phyloP scores from a whole-genome alignment of 1,140 invertebrate species.

The Diprion similis region DNA sequence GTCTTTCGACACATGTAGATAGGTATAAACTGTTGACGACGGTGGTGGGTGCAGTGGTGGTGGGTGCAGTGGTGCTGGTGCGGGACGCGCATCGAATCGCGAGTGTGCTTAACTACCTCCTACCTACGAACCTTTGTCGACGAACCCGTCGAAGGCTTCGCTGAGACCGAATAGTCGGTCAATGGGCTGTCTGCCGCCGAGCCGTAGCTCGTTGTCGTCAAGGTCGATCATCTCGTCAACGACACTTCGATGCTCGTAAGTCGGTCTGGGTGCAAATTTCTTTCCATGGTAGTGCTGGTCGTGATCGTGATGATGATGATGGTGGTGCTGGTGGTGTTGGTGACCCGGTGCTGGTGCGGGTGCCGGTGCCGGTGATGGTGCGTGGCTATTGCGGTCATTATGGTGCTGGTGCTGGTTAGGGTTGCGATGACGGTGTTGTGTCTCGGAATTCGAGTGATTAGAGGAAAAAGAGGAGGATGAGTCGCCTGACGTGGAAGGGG shows the following conservation, averaged over 20 bases:
- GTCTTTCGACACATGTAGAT: neutral
- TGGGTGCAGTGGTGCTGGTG: conserved; percentile 8
- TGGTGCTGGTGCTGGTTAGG: conserved; percentile 43
- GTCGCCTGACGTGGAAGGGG: neutral
- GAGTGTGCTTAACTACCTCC: neutral
- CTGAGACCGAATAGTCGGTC: conserved; percentile 56
- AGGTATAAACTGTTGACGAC: neutral
- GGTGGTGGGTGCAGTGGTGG: neutral
- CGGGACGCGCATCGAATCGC: neutral
- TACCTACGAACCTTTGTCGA: conserved; percentile 59
- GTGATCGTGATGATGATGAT: conserved; percentile 52
- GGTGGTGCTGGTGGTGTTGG: conserved; percentile 45
- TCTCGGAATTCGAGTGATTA: conserved; percentile 11
- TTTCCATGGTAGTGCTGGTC: conserved; percentile 45
- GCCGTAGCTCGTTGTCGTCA: conserved; percentile 50
- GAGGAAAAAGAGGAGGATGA: conserved; percentile 21
- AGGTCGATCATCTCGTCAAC: conserved; percentile 56
- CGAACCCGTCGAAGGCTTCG: conserved; percentile 57
- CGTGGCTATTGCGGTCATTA: conserved; percentile 14
- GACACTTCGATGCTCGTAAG: conserved; percentile 57
- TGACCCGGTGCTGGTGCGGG: conserved; percentile 37
- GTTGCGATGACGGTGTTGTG: conserved; percentile 8
- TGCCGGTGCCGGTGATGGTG: conserved; percentile 52
- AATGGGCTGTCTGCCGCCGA: conserved; percentile 50
- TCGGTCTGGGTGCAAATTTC: conserved; percentile 58